Percentiles rank a stretch among this genome's conserved stretches.
Evolutionary conservation across 2,797 vertebrate species (phyloP).

Genomic region (Zalophus californianus): DNA sequence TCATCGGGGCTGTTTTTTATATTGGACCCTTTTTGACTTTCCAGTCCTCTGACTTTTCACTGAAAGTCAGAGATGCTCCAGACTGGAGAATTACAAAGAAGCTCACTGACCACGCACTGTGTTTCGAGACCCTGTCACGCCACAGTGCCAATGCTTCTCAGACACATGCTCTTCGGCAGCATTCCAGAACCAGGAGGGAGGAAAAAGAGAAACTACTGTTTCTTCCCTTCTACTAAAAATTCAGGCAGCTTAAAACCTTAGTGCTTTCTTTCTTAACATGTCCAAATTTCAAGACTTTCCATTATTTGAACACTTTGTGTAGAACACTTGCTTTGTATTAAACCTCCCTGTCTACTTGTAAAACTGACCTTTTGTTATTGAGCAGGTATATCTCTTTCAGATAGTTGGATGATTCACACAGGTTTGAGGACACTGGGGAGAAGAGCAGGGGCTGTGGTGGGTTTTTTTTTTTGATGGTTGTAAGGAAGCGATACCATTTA

Average conservation of each 20-base stretch:
- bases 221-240: slow-evolving; percentile 84
- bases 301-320: slow-evolving; percentile 82
- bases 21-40: slow-evolving; percentile 84
- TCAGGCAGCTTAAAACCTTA: slow-evolving; percentile 90
- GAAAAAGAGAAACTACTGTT: slow-evolving; percentile 45
- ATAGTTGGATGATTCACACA: slow-evolving; percentile 80
- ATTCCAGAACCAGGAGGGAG: slow-evolving; percentile 85
- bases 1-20: slow-evolving; percentile 85
- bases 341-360: slow-evolving; percentile 84
- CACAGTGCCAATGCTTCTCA: slow-evolving; percentile 82
- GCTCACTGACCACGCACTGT: slow-evolving; percentile 84
- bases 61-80: slow-evolving; percentile 75
- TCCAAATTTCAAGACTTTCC: slow-evolving; percentile 82
- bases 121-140: slow-evolving; percentile 73
- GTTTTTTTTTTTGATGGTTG: slow-evolving; percentile 68
- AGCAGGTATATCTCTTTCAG: slow-evolving; percentile 78
- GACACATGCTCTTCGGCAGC: slow-evolving; percentile 77
- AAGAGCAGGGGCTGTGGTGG: slow-evolving; percentile 31
- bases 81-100: slow-evolving; percentile 83
- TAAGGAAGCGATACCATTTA: slow-evolving; percentile 65
- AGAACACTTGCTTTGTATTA: slow-evolving; percentile 86
- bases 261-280: slow-evolving; percentile 88
- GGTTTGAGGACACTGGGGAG: slow-evolving; percentile 76
- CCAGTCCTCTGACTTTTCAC: slow-evolving; percentile 79
- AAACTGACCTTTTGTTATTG: slow-evolving; percentile 84